Base-by-base conservation (phyloP, 2,888 invertebrate genomes). In the Bimastos eiseni region DNA sequence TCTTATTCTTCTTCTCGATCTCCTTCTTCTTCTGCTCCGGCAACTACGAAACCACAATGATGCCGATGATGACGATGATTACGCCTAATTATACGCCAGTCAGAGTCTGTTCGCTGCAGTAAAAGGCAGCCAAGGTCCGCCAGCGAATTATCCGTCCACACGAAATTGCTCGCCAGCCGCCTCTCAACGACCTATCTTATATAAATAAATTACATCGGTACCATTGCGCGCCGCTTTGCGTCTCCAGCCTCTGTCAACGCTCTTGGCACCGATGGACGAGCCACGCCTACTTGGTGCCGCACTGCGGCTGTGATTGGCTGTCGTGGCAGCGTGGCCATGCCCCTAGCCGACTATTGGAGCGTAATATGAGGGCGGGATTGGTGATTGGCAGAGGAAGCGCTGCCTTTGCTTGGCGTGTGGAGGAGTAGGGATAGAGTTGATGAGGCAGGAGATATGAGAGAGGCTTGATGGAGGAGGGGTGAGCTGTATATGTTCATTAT, bases 31-130 rank as follows among this genome's bases (percentile, higher is more conserved):
- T 36, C 37, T 37, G 0, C 36, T 21, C 15, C 86, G 13, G 37
- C 86, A 37, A 86, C 37, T 34, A 36, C 86, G 33, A 84, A 36
- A 84, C 34, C 34, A 36, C 34, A 84, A 84, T 36, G 84, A 86
- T 36, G 84, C 34, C 17, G 86, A 86, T 33, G 86, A 86, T 37
- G 86, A 86, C 34, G 86, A 86, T 86, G 86, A 86, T 86, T 86
- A 86, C 34, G 33, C 86, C n/a, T 86, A 86, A 86, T 86, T 86
- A 37, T 86, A 86, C 21, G 70, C 70, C 86, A 24, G 34, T 36
- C 86, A 37, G 37, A 33, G 5, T 36, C 36, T 24, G 86, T 24
- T 17, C 6, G 34, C 86, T 33, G 37, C n/a, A n/a, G n/a, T 86
- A 86, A 36, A 86, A 86, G 49, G 86, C 83, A 6, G 0, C 24